Evolutionary conservation across 2,888 invertebrate species (phyloP), one percentile per base, ranked within the genome.

Genomic region (Volucella bombylans): DNA sequence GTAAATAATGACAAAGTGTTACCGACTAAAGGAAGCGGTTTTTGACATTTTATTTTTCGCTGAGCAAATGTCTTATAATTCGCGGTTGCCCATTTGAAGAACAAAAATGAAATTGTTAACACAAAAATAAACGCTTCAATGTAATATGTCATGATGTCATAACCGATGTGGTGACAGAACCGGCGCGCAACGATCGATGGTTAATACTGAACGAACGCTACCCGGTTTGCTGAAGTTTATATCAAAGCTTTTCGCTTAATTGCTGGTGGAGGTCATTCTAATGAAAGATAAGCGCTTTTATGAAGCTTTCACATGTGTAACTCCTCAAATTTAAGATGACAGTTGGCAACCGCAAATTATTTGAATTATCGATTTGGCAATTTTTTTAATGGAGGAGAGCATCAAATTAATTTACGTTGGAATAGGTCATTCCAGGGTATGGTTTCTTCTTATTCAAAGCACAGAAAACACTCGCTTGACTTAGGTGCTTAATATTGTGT

Each of bases 71-170:
- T 89, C 39, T 86, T 80, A 18, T 87, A 89, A 9, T 77, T 87
- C 12, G 87, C 74, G 0, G 88, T 87, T 1, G 89, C 86, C 90
- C 89, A 90, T 86, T 88, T 89, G 73, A 89, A 90, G 15, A 89
- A 69, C 1, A 80, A 50, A 69, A 72, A 88, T 9, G 87, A 43
- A 2, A 62, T 49, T 1, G 80, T 39, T 10, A 73, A n/a, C 11
- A 81, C 15, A 10, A 87, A 65, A 23, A 87, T 54, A n/a, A 87
- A 80, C 12, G 69, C n/a, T 67, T 87, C 87, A 12, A 79, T 14
- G 4, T 67, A 59, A 10, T 69, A 55, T 9, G 23, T 57, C 82
- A 82, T 82, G 10, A 55, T 11, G 23, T 59, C 82, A 82, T 82
- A 12, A 14, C 11, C 10, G n/a, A 15, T n/a, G 49, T 43, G n/a